Base-by-base conservation (phyloP, 2,888 invertebrate genomes). In the Hirtodrosophila cameraria region DNA sequence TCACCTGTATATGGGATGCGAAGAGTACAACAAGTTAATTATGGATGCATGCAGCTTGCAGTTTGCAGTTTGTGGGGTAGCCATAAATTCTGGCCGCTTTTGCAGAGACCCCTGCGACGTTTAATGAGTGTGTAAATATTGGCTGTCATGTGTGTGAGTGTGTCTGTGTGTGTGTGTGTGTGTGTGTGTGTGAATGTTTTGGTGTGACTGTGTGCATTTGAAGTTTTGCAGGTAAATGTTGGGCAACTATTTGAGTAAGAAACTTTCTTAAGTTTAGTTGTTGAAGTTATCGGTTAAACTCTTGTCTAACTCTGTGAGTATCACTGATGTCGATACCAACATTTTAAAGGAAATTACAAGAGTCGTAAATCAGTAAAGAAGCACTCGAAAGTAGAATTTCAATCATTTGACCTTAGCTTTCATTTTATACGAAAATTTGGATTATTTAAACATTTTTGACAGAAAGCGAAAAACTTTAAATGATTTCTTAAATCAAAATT, bases 1-100 rank as follows among this genome's bases (percentile, higher is more conserved):
- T 38, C 35, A 28, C 18, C 39, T 50, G 50, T 39, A 41, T 48
- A 23, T 12, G 55, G 54, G 79, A 65, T 55, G 55, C 48, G 30
- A 54, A 41, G 36, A 60, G 76, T 53, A 81, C 84, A 86, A 86
- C 81, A 84, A 81, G 80, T 86, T 86, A 86, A 81, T 84, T 86
- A 86, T 67, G 75, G 61, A 75, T 74, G 84, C 78, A 64, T 75
- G 84, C 80, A 77, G 57, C 28, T 66, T 58, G 69, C 62, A 65
- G 52, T 57, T 23, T 23, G 48, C 36, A 28, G 28, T 20, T 20
- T 23, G 13, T 41, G 39, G 65, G 46, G 11, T 25, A 54, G 48
- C 48, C 57, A 70, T 80, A 74, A 80, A 80, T 86, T 80, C 48
- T 54, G 83, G 64, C 61, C 73, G 76, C 53, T 63, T 61, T 39